Base-by-base conservation (phyloP, 1,140 invertebrate genomes). In the Prorops nasuta region DNA sequence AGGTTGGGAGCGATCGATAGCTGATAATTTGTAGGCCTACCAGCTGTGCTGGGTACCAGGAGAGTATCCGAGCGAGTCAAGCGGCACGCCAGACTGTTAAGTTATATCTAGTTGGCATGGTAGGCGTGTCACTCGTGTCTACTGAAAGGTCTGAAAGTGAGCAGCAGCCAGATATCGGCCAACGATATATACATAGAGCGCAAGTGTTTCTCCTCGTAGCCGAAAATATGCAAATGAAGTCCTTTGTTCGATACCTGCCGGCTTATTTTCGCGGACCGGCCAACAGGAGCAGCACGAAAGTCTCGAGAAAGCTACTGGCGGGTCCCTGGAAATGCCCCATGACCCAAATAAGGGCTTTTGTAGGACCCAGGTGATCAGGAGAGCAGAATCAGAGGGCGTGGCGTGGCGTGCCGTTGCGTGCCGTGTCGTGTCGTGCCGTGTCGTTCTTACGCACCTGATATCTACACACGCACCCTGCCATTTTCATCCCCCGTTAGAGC, bases 341-440 rank as follows among this genome's bases (percentile, higher is more conserved):
- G 72, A 75, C 72, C 73, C 73, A 75, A 72, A 76, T 76, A 77
- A 77, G 73, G 74, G 74, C 72, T 77, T 76, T 76, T 71, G 67
- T 74, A 76, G 74, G 71, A 77, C 71, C 72, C 64, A 57, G 50
- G 37, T n/a, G 56, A 76, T 48, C 70, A 76, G 75, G 75, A 68
- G 56, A 73, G 32, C 63, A 77, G 63, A 44, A 68, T 21, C 19
- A 16, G 14, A 31, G 37, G 46, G 49, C 39, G 42, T 40, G 24
- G 28, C 38, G 24, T 6, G n/a, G n/a, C n/a, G n/a, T n/a, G n/a
- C n/a, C n/a, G n/a, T n/a, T n/a, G n/a, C n/a, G n/a, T n/a, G n/a
- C n/a, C n/a, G n/a, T n/a, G n/a, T n/a, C n/a, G n/a, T n/a, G n/a
- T n/a, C n/a, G n/a, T n/a, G n/a, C n/a, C n/a, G n/a, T n/a, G n/a